These are phyloP conservation scores for Copidosoma floridanum DNA, from an alignment of 1,140 invertebrate genomes.

Conservation along the genomic window DNA sequence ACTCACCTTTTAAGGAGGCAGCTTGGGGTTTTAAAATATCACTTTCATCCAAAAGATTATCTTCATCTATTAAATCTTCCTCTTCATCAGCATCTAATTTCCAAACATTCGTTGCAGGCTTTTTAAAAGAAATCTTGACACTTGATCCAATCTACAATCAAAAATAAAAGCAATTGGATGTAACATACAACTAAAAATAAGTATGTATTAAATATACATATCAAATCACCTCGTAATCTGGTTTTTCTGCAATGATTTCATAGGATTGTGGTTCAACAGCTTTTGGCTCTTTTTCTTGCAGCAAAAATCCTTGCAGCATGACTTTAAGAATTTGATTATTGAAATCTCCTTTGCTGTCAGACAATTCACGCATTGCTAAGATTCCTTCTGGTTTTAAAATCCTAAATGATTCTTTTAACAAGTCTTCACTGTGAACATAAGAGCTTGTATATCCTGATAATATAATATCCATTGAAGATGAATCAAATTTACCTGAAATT, in stretches of 20 bases:
- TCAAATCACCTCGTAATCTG: slow-evolving; percentile 60
- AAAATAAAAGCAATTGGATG: background rate
- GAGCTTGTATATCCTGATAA: slow-evolving; percentile 58
- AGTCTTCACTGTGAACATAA: slow-evolving; percentile 52
- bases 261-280: slow-evolving; percentile 52
- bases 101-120: slow-evolving; percentile 63
- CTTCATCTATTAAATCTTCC: slow-evolving; percentile 81
- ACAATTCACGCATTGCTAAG: slow-evolving; percentile 38
- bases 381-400: slow-evolving; percentile 62
- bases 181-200: background rate
- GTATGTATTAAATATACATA: background rate
- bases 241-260: slow-evolving; percentile 61
- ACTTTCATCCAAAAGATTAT: slow-evolving; percentile 84
- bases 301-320: slow-evolving; percentile 66
- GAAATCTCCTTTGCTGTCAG: slow-evolving; percentile 38
- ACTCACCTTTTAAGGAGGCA: slow-evolving; percentile 73
- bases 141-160: slow-evolving; percentile 57
- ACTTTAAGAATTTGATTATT: slow-evolving; percentile 55
- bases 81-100: slow-evolving; percentile 64
- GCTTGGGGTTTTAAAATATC: slow-evolving; percentile 86
- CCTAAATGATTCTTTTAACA: slow-evolving; percentile 59
- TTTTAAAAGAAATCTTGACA: slow-evolving; percentile 53
- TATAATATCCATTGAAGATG: slow-evolving; percentile 62
- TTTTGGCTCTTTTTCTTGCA: slow-evolving; percentile 57
- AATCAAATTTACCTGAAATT: slow-evolving; percentile 54